phyloP scores from a whole-genome alignment of 1,140 invertebrate genomes.

The Caenorhabditis latens region DNA sequence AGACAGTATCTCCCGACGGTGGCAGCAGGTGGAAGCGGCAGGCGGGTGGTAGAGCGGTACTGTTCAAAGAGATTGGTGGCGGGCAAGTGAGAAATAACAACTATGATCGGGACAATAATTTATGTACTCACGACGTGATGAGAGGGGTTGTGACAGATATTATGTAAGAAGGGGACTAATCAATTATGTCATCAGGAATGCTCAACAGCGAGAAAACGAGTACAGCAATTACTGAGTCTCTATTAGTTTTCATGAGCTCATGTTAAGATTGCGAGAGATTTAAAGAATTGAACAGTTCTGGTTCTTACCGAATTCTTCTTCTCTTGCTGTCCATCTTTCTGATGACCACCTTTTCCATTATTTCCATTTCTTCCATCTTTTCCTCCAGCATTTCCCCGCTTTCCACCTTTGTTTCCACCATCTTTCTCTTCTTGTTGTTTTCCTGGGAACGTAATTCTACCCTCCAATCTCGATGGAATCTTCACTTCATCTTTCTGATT shows the following conservation, averaged over 20 bases:
- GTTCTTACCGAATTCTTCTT: slow-evolving; percentile 28
- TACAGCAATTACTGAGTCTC: too few relatives aligned
- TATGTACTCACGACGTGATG: not conserved
- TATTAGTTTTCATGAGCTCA: too few relatives aligned
- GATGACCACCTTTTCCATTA: slow-evolving; percentile 19
- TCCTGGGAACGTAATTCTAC: slow-evolving; percentile 29
- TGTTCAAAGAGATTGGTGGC: not conserved
- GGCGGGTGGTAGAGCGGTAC: slow-evolving; percentile 35
- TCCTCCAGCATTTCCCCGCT: not conserved
- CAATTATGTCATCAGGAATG: too few relatives aligned
- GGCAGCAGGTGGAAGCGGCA: not conserved
- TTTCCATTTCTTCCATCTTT: slow-evolving; percentile 52
- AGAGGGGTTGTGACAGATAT: too few relatives aligned
- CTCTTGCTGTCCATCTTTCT: not conserved
- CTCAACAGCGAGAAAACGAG: too few relatives aligned
- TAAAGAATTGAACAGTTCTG: too few relatives aligned
- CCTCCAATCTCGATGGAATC: slow-evolving; percentile 53
- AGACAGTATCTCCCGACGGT: not conserved
- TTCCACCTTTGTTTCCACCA: slow-evolving; percentile 10
- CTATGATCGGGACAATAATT: not conserved
- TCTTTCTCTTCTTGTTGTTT: not conserved
- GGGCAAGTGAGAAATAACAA: not conserved
- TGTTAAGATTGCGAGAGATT: too few relatives aligned
- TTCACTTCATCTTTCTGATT: slow-evolving; percentile 17
- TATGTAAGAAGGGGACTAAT: too few relatives aligned